Conservation (phyloP, 2,888 invertebrate species). For the Branchellion lobata region DNA sequence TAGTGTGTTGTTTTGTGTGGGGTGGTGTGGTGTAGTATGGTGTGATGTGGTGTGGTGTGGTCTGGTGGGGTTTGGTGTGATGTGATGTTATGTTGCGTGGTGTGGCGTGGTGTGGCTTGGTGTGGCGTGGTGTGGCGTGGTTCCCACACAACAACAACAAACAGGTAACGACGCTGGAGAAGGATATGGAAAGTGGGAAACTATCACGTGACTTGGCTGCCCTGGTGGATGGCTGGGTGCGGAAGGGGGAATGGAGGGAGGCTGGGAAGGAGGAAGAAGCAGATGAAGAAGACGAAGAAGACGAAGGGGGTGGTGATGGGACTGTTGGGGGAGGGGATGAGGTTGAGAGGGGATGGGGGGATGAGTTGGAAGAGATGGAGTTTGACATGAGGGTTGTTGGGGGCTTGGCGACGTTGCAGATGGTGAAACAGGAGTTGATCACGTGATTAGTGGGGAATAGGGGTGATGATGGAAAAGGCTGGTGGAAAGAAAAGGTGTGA, state of each 20-base stretch:
- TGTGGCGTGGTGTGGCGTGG: too few relatives aligned
- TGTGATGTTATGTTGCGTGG: too few relatives aligned
- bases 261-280: background rate
- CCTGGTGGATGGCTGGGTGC: background rate
- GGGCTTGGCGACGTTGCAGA: background rate
- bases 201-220: background rate
- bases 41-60: too few relatives aligned
- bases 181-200: background rate
- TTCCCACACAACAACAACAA: background rate
- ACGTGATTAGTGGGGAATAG: too few relatives aligned
- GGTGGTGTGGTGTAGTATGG: too few relatives aligned
- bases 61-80: too few relatives aligned
- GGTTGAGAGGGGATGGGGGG: background rate
- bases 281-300: background rate
- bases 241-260: background rate
- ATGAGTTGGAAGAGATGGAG: background rate
- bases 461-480: too few relatives aligned
- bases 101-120: too few relatives aligned
- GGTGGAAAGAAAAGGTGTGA: too few relatives aligned
- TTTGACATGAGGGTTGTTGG: background rate
- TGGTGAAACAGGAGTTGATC: background rate
- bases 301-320: too few relatives aligned
- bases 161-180: background rate
- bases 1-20: too few relatives aligned
- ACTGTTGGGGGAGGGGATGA: background rate